These are phyloP conservation scores for Parus major DNA, from an alignment of 2,113 vertebrate species.

Conservation along the genomic window DNA sequence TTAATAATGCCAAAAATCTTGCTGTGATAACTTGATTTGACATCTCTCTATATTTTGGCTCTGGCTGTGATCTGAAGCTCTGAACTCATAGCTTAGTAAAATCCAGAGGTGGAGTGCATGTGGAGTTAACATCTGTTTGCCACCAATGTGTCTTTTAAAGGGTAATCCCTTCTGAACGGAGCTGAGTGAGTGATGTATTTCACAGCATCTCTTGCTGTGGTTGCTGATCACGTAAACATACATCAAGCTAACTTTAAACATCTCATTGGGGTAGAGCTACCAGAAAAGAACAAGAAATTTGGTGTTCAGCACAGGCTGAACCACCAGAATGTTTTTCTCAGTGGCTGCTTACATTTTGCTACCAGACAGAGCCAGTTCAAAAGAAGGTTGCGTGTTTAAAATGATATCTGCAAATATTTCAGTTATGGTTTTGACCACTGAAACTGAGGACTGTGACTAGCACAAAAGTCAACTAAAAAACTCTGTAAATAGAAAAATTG, in stretches of 20 bases:
- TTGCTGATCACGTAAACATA: background rate
- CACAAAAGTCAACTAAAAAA: background rate
- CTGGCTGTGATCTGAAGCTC: conserved; percentile 5
- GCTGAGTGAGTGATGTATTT: background rate
- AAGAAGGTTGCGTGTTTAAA: background rate
- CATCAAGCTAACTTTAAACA: background rate
- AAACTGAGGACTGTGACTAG: background rate
- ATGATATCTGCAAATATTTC: background rate
- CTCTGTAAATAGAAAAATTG: background rate
- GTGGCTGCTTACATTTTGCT: background rate
- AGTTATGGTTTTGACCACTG: background rate
- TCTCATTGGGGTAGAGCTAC: background rate
- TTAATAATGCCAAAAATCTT: conserved; percentile 9
- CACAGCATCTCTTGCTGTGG: background rate
- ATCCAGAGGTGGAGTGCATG: conserved; percentile 17
- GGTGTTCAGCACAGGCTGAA: background rate
- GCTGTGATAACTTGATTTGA: conserved; percentile 22
- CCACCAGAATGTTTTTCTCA: background rate
- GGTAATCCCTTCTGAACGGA: background rate
- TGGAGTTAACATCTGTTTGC: conserved; percentile 13
- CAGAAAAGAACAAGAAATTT: background rate
- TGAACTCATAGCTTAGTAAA: conserved; percentile 9
- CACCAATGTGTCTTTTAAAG: background rate
- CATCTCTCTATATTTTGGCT: background rate
- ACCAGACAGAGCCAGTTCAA: background rate